A percentile compares a stretch with the other conserved stretches of the same genome.
phyloP scores from a whole-genome alignment of 2,113 vertebrate species.

The Raphicerus campestris region DNA sequence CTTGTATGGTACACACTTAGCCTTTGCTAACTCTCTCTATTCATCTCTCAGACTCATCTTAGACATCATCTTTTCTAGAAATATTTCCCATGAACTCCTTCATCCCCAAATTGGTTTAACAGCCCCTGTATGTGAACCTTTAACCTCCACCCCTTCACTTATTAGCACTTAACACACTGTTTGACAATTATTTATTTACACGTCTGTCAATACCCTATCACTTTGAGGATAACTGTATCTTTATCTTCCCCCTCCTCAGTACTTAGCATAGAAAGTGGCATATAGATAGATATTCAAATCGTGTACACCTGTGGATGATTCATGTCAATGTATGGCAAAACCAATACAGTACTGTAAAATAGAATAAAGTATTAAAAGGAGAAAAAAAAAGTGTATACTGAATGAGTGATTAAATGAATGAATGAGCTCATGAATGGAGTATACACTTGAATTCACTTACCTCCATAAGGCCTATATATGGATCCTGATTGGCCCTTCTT shows the following conservation, averaged over 20 bases:
- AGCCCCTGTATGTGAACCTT: not conserved
- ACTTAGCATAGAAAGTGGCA: not conserved
- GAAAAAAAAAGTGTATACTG: constrained; percentile 10
- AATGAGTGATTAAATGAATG: not conserved
- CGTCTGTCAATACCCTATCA: not conserved
- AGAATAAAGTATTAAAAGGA: too few relatives aligned
- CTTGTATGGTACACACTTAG: not conserved
- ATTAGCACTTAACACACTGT: not conserved
- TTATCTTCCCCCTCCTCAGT: not conserved
- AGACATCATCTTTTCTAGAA: not conserved
- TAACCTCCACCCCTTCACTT: not conserved
- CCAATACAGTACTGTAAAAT: too few relatives aligned
- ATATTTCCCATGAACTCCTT: not conserved
- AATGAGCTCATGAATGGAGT: not conserved
- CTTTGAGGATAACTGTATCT: not conserved
- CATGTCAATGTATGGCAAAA: too few relatives aligned
- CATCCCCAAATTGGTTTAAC: not conserved
- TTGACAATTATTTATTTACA: not conserved
- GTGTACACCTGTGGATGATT: too few relatives aligned
- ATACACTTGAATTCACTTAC: not conserved
- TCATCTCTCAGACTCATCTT: not conserved
- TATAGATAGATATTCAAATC: not conserved
- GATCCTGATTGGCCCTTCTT: not conserved
- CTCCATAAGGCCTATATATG: not conserved
- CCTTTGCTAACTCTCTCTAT: not conserved